Percentiles rank a stretch among this genome's conserved stretches.
Conservation (phyloP, 2,113 vertebrate genomes). For the Psammodynastes pulverulentus region DNA sequence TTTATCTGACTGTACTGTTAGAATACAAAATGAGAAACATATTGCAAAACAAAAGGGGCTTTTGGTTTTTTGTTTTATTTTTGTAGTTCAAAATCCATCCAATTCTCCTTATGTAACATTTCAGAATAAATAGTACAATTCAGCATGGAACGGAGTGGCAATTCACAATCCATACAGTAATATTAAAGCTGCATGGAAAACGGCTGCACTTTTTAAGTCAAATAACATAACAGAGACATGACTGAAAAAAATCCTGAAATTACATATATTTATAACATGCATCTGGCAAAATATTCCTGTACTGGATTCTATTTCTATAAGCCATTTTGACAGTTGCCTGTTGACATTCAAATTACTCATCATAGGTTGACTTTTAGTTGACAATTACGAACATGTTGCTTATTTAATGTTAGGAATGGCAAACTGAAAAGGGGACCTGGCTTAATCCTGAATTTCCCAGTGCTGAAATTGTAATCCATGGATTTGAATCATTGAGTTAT, state of each 20-base stretch:
- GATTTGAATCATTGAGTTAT: neutral
- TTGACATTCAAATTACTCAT: neutral
- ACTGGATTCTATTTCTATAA: neutral
- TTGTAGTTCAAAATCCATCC: conserved; percentile 10
- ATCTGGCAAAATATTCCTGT: neutral
- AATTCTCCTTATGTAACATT: neutral
- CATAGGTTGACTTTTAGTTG: neutral
- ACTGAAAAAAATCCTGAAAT: neutral
- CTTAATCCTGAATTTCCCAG: neutral
- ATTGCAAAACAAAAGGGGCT: neutral
- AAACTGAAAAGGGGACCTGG: neutral
- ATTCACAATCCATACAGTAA: neutral
- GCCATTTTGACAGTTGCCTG: neutral
- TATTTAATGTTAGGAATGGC: neutral
- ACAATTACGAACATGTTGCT: neutral
- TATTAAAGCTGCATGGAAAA: neutral
- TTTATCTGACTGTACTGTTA: neutral
- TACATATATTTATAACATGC: neutral
- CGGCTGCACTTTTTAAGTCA: neutral
- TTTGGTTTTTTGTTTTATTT: neutral
- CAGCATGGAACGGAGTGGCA: neutral
- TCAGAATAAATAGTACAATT: neutral
- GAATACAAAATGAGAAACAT: neutral
- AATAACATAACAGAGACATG: neutral
- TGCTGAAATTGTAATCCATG: neutral